Conservation (phyloP, 2,888 invertebrate species). For the Gymnocheta viridis region DNA sequence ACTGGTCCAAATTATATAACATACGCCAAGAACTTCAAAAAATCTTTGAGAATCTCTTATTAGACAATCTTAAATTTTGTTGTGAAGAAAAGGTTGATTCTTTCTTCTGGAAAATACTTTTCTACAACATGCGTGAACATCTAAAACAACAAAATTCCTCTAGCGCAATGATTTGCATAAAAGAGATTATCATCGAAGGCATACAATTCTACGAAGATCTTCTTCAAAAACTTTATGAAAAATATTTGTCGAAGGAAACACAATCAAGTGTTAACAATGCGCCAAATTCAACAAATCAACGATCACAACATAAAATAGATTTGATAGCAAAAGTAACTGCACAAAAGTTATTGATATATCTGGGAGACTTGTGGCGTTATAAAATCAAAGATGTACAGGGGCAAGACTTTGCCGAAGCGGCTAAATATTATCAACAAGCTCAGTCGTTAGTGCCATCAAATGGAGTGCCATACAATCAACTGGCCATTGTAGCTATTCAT, state of each 20-base stretch:
- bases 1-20: slow-evolving; percentile 86
- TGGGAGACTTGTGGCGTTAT: slow-evolving; percentile 97
- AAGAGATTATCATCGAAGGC: slow-evolving; percentile 87
- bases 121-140: slow-evolving; percentile 93
- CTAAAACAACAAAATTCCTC: slow-evolving; percentile 86
- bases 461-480: slow-evolving; percentile 96
- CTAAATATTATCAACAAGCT: slow-evolving; percentile 95
- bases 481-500: slow-evolving; percentile 93
- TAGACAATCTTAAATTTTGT: slow-evolving; percentile 92
- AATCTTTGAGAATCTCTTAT: slow-evolving; percentile 86
- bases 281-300: slow-evolving; percentile 13
- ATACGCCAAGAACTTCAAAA: slow-evolving; percentile 86
- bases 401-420: slow-evolving; percentile 83
- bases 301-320: slow-evolving; percentile 82
- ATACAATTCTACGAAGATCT: slow-evolving; percentile 90
- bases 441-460: slow-evolving; percentile 97
- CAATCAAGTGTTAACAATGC: slow-evolving; percentile 79
- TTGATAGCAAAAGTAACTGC: slow-evolving; percentile 91
- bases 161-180: slow-evolving; percentile 85
- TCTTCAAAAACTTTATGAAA: slow-evolving; percentile 87
- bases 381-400: slow-evolving; percentile 85
- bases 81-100: slow-evolving; percentile 94
- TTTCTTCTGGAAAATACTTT: slow-evolving; percentile 95
- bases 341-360: slow-evolving; percentile 93
- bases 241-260: slow-evolving; percentile 83